phyloP scores from a whole-genome alignment of 2,113 vertebrate species.

The Fulica atra region DNA sequence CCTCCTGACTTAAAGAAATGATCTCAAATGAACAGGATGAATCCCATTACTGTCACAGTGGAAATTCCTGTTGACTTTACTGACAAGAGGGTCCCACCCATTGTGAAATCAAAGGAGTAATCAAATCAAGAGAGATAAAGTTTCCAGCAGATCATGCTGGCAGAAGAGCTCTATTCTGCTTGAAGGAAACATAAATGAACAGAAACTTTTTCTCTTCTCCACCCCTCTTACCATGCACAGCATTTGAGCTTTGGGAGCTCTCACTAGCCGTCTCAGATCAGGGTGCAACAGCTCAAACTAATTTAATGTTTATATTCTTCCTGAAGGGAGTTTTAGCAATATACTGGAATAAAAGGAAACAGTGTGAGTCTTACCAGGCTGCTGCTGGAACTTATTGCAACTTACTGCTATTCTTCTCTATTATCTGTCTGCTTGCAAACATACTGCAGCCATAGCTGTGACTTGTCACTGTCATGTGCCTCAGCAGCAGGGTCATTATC shows the following conservation, averaged over 20 bases:
- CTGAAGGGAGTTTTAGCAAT: not conserved
- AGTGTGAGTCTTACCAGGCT: not conserved
- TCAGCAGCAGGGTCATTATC: not conserved
- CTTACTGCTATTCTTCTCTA: not conserved
- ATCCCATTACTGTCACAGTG: not conserved
- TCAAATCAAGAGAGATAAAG: not conserved
- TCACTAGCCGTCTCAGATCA: not conserved
- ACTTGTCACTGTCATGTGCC: not conserved
- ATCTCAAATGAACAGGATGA: not conserved
- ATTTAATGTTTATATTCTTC: not conserved
- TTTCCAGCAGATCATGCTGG: not conserved
- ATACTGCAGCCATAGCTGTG: not conserved
- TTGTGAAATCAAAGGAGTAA: not conserved
- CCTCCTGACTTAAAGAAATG: not conserved
- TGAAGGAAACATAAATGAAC: not conserved
- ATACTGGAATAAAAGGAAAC: not conserved
- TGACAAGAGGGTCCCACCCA: not conserved
- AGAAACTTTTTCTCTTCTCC: not conserved
- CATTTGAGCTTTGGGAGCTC: not conserved
- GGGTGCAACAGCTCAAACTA: not conserved
- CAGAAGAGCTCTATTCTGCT: not conserved
- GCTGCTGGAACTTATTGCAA: not conserved
- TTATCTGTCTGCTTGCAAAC: not conserved
- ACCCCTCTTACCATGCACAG: not conserved
- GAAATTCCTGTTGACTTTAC: not conserved